Conservation (phyloP, 2,797 vertebrate species). For the Falco biarmicus region DNA sequence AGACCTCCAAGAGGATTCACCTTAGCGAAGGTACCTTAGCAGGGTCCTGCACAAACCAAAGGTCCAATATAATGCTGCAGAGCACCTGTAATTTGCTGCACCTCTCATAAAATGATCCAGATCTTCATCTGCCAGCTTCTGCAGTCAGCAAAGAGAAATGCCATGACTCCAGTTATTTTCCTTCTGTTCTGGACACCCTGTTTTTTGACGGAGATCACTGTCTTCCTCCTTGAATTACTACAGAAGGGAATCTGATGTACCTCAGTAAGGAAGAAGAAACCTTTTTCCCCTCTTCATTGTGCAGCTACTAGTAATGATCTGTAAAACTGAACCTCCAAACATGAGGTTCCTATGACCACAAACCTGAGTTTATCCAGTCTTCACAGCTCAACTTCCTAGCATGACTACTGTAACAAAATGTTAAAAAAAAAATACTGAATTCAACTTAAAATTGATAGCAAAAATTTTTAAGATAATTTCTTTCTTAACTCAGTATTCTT, state of each 20-base stretch:
- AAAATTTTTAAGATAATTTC: not conserved
- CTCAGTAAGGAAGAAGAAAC: not conserved
- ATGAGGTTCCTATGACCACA: not conserved
- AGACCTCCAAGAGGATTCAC: not conserved
- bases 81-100: not conserved
- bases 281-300: not conserved
- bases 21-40: not conserved
- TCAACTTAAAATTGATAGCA: not conserved
- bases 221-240: not conserved
- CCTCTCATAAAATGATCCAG: not conserved
- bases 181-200: not conserved
- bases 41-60: not conserved
- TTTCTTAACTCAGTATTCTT: not conserved
- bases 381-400: not conserved
- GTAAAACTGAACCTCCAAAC: not conserved
- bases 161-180: not conserved
- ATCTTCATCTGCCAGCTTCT: not conserved
- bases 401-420: not conserved
- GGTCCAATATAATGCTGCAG: not conserved
- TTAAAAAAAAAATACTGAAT: not conserved
- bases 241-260: not conserved
- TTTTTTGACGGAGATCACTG: not conserved
- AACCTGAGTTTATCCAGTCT: not conserved
- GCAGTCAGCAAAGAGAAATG: not conserved
- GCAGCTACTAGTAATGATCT: not conserved